Percentiles rank a stretch among this genome's conserved stretches.
phyloP scores from a whole-genome alignment of 2,888 invertebrate genomes.

The Hypomecis punctinalis region DNA sequence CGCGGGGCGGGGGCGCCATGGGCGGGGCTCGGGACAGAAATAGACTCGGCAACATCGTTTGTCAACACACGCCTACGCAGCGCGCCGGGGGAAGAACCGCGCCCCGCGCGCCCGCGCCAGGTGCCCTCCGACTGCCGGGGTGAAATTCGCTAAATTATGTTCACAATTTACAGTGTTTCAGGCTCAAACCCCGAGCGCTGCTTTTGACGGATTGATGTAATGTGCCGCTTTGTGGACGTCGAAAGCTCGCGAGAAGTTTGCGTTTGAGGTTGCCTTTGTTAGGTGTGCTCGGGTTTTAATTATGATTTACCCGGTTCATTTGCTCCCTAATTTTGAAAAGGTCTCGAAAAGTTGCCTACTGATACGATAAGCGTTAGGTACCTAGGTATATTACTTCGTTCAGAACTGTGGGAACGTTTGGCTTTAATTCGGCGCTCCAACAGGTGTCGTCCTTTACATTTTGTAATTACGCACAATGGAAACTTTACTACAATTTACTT shows the following conservation, averaged over 20 bases:
- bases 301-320: constrained; percentile 3
- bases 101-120: constrained; percentile 20
- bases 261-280: constrained; percentile 22
- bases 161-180: constrained; percentile 49
- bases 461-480: constrained; percentile 1
- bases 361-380: not conserved
- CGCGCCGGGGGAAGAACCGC: constrained; percentile 35
- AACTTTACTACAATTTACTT: not conserved
- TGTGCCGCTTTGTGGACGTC: constrained; percentile 33
- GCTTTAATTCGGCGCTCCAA: not conserved
- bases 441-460: constrained; percentile 1
- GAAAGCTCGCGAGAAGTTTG: constrained; percentile 21
- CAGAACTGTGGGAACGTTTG: not conserved
- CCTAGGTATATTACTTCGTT: not conserved
- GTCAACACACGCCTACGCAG: constrained; percentile 83
- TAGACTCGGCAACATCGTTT: constrained; percentile 77
- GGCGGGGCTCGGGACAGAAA: constrained; percentile 70
- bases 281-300: constrained; percentile 1
- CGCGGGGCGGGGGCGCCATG: constrained; percentile 47
- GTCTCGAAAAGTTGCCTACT: not conserved
- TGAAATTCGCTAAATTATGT: constrained; percentile 49
- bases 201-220: constrained; percentile 37
- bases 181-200: constrained; percentile 44
- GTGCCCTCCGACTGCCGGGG: constrained; percentile 40
- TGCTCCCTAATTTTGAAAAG: not conserved